These are phyloP conservation scores for Sakesphorus luctuosus DNA, from an alignment of 2,113 vertebrate species.

Conservation along the genomic window DNA sequence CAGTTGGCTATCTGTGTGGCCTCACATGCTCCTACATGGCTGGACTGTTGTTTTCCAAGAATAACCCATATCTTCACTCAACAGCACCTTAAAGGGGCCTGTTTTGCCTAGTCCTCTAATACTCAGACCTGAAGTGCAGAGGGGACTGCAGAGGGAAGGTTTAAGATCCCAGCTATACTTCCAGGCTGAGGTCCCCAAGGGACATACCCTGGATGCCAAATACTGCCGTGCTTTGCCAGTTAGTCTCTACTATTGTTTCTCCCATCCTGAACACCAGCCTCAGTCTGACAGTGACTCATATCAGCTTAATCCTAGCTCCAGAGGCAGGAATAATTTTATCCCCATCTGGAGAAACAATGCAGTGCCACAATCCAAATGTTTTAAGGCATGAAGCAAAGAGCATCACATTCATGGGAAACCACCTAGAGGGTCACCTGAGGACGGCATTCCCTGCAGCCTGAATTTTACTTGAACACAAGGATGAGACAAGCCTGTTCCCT, in stretches of 20 bases:
- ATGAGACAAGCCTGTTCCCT: neutral
- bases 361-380: neutral
- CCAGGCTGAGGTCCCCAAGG: neutral
- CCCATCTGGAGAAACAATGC: neutral
- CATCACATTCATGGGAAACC: conserved; percentile 7
- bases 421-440: conserved; percentile 48
- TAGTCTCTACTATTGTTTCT: neutral
- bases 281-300: neutral
- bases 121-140: neutral
- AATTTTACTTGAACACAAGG: neutral
- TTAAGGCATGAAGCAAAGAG: neutral
- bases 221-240: neutral
- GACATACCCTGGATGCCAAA: neutral
- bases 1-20: neutral
- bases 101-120: neutral
- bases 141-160: neutral
- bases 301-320: conserved; percentile 15
- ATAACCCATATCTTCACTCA: neutral
- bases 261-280: neutral
- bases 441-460: neutral
- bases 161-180: neutral
- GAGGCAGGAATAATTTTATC: conserved; percentile 22
- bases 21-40: neutral
- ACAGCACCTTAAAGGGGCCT: neutral
- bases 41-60: neutral